These are phyloP conservation scores for Pseudopodoces humilis DNA, from an alignment of 2,113 vertebrate genomes.

Conservation along the genomic window DNA sequence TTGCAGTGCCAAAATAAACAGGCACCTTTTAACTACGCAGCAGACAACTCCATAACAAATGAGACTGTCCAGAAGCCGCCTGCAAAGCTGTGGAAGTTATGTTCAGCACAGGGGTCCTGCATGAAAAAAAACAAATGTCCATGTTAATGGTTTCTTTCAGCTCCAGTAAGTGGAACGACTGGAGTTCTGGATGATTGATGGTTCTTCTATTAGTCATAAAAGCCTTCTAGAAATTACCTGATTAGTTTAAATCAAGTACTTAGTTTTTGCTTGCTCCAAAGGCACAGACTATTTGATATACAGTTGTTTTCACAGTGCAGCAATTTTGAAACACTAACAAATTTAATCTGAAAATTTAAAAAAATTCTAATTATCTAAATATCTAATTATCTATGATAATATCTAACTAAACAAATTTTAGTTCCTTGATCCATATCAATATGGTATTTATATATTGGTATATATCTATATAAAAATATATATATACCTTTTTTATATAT, in stretches of 20 bases:
- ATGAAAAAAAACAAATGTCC: neutral
- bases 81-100: neutral
- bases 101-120: neutral
- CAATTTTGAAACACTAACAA: neutral
- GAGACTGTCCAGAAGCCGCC: neutral
- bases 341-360: neutral
- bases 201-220: neutral
- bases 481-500: too few relatives aligned
- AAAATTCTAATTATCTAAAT: too few relatives aligned
- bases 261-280: neutral
- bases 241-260: neutral
- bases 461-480: too few relatives aligned
- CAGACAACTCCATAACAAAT: neutral
- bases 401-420: neutral
- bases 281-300: neutral
- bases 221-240: neutral
- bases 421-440: neutral
- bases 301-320: neutral
- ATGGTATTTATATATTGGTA: neutral
- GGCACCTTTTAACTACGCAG: accelerated
- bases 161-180: neutral
- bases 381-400: neutral
- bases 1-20: neutral
- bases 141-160: neutral
- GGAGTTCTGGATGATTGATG: neutral